Evolutionary conservation across 1,140 invertebrate genomes (phyloP).

Genomic region (Calliopsis andreniformis): DNA sequence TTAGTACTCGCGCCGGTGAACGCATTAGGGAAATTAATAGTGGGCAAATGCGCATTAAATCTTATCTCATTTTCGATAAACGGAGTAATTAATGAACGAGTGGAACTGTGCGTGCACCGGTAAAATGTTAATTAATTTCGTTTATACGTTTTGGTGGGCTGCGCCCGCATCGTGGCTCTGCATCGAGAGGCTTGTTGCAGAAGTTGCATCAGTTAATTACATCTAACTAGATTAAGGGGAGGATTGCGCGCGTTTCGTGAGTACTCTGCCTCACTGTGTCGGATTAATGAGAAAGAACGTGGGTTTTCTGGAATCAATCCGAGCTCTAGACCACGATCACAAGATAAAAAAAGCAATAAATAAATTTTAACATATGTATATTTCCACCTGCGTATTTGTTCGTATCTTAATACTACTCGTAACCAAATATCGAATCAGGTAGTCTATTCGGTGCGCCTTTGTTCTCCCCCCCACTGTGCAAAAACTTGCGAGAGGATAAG

Average conservation of each 20-base stretch:
- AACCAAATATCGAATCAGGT: too few species aligned
- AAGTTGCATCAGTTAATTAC: conserved; percentile 48
- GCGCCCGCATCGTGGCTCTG: not conserved
- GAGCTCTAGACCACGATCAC: not conserved
- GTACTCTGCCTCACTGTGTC: not conserved
- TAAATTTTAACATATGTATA: too few species aligned
- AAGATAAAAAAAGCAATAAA: too few species aligned
- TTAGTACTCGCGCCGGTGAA: not conserved
- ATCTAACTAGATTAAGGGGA: conserved; percentile 31
- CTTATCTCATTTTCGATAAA: not conserved
- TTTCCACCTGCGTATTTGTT: too few species aligned
- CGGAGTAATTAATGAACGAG: conserved; percentile 5
- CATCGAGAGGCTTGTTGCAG: not conserved
- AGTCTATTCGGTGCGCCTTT: too few species aligned
- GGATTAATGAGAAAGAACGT: not conserved
- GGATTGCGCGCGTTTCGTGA: conserved; percentile 19
- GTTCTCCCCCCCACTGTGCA: too few species aligned
- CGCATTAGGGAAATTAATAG: not conserved
- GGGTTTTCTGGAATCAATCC: not conserved
- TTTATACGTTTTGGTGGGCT: conserved; percentile 13
- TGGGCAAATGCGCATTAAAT: not conserved
- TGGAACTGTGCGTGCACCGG: not conserved
- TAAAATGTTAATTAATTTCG: conserved; percentile 17
- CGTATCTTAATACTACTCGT: too few species aligned
- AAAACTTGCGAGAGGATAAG: too few species aligned